Percentiles rank a stretch among this genome's conserved stretches.
Evolutionary conservation across 1,140 invertebrate genomes (phyloP).

Genomic region (Neelides sp.): DNA sequence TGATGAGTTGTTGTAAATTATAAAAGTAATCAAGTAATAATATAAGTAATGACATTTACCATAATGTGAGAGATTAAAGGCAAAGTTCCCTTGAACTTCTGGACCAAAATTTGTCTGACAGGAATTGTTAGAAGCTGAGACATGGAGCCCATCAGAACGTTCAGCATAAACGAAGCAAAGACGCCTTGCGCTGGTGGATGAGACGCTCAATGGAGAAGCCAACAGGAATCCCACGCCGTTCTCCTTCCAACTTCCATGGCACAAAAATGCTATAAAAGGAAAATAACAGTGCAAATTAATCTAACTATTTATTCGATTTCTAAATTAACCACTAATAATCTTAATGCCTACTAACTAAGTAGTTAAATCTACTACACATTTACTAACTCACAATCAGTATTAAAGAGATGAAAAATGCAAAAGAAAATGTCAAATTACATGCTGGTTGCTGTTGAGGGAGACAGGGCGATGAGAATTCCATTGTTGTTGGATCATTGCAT

Average conservation of each 20-base stretch:
- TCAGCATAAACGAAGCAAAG: conserved; percentile 32
- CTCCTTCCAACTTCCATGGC: conserved; percentile 62
- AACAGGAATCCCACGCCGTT: conserved; percentile 60
- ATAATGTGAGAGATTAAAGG: background rate
- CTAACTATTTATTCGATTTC: background rate
- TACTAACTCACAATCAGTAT: too few species aligned
- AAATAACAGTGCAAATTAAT: background rate
- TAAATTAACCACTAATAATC: background rate
- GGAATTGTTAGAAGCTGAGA: conserved; percentile 43
- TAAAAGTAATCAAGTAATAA: too few species aligned
- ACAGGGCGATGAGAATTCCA: conserved; percentile 28
- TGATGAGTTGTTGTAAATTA: too few species aligned
- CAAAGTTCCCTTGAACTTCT: conserved; percentile 20
- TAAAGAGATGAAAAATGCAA: background rate
- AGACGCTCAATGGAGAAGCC: conserved; percentile 44
- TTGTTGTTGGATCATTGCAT: conserved; percentile 22
- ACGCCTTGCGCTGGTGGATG: conserved; percentile 31
- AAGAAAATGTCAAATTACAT: conserved; percentile 6
- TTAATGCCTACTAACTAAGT: background rate
- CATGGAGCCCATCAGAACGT: conserved; percentile 35
- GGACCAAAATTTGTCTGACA: conserved; percentile 42
- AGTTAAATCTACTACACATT: background rate
- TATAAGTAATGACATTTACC: background rate
- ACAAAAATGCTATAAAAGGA: conserved; percentile 33
- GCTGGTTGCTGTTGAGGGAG: conserved; percentile 15